phyloP scores from a whole-genome alignment of 2,888 invertebrate genomes.

The Cephus rjabovi region DNA sequence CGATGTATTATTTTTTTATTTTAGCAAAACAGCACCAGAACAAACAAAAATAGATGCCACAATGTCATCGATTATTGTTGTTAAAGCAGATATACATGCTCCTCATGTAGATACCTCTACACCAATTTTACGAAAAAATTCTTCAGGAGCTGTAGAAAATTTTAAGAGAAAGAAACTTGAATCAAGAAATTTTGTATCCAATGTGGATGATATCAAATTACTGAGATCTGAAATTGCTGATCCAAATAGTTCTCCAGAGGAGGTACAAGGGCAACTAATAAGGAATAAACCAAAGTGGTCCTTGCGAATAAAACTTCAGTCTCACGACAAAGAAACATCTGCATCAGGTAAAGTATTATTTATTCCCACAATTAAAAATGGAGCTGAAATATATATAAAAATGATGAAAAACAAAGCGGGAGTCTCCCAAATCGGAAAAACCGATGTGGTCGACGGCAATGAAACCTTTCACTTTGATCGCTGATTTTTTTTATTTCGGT shows the following conservation, averaged over 20 bases:
- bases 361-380: background rate
- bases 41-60: constrained; percentile 34
- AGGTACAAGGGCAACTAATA: constrained; percentile 14
- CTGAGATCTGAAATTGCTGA: constrained; percentile 37
- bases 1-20: constrained; percentile 19
- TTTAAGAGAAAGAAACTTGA: constrained; percentile 17
- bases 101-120: constrained; percentile 12
- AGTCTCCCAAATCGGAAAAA: constrained; percentile 36
- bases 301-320: constrained; percentile 48
- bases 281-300: constrained; percentile 50
- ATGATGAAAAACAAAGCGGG: constrained; percentile 36
- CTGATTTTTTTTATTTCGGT: constrained; percentile 42
- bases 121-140: background rate
- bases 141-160: constrained; percentile 6
- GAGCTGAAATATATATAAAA: background rate
- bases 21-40: constrained; percentile 42
- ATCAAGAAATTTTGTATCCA: constrained; percentile 22
- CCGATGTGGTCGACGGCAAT: constrained; percentile 44
- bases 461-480: constrained; percentile 61
- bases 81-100: constrained; percentile 54
- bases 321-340: constrained; percentile 22
- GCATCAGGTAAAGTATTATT: constrained; percentile 26
- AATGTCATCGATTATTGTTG: constrained; percentile 38
- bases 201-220: constrained; percentile 33
- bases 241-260: constrained; percentile 11